These are phyloP conservation scores for Charadrius vociferus DNA, from an alignment of 2,113 vertebrate genomes.

Conservation along the genomic window DNA sequence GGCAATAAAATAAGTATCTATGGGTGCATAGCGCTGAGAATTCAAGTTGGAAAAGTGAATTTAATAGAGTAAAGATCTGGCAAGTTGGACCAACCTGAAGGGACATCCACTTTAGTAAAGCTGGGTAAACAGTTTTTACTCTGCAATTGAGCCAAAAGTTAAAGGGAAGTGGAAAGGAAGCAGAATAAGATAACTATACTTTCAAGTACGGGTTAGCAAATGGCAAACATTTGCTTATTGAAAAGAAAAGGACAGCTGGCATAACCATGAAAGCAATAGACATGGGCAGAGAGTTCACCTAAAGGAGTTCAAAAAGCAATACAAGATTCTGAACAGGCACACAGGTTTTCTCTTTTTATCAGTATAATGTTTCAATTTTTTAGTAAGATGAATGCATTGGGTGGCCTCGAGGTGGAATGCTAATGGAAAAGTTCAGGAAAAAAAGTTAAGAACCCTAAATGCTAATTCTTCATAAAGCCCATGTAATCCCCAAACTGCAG, in stretches of 20 bases:
- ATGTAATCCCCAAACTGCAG: background rate
- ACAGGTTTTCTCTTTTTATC: background rate
- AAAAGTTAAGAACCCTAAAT: background rate
- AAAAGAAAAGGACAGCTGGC: background rate
- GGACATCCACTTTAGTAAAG: background rate
- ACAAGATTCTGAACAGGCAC: background rate
- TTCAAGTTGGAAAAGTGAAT: background rate
- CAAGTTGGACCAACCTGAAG: background rate
- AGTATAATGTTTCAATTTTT: background rate
- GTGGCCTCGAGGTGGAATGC: background rate
- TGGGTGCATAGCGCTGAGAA: background rate
- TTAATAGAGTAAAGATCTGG: slow-evolving; percentile 10
- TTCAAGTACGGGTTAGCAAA: background rate
- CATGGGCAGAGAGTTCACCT: background rate
- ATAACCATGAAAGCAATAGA: background rate
- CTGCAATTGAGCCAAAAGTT: slow-evolving; percentile 8
- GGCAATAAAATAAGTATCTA: background rate
- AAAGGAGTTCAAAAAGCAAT: background rate
- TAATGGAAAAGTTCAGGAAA: background rate
- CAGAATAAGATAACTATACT: background rate
- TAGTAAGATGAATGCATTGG: background rate
- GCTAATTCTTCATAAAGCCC: background rate
- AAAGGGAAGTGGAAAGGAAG: background rate
- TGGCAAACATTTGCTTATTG: background rate
- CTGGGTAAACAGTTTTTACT: background rate